Conservation (phyloP, 2,888 invertebrate genomes). For the Arge pagana region DNA sequence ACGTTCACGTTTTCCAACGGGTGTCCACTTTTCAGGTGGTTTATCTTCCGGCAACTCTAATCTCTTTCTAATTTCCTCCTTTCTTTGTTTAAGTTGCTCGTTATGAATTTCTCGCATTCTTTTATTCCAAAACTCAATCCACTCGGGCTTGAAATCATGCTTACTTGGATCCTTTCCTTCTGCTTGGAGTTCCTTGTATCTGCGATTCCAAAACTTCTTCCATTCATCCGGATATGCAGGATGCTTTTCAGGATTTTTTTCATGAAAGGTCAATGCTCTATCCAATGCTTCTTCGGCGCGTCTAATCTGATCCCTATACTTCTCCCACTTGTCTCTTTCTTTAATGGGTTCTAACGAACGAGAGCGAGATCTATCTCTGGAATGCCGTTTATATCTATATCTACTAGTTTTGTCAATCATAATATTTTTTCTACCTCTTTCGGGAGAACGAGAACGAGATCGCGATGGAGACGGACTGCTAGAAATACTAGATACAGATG, state of each 20-base stretch:
- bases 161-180: conserved; percentile 76
- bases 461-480: conserved; percentile 57
- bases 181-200: conserved; percentile 78
- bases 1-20: conserved; percentile 12
- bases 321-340: conserved; percentile 63
- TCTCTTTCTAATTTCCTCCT: conserved; percentile 71
- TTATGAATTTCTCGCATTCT: conserved; percentile 80
- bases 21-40: conserved; percentile 39
- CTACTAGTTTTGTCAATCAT: conserved; percentile 53
- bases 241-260: conserved; percentile 86
- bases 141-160: conserved; percentile 87
- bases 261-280: conserved; percentile 72
- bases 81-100: conserved; percentile 68
- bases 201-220: conserved; percentile 87
- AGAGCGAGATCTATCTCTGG: conserved; percentile 41
- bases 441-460: conserved; percentile 49
- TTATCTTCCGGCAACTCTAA: conserved; percentile 61
- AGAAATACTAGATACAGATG: conserved; percentile 62
- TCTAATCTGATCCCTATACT: conserved; percentile 57
- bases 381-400: conserved; percentile 45
- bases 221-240: conserved; percentile 87
- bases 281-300: conserved; percentile 64
- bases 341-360: conserved; percentile 46
- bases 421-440: conserved; percentile 28
- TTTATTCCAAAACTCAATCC: conserved; percentile 85